Evolutionary conservation across 2,888 invertebrate species (phyloP).

Genomic region (Hemicrepidius hirtus): DNA sequence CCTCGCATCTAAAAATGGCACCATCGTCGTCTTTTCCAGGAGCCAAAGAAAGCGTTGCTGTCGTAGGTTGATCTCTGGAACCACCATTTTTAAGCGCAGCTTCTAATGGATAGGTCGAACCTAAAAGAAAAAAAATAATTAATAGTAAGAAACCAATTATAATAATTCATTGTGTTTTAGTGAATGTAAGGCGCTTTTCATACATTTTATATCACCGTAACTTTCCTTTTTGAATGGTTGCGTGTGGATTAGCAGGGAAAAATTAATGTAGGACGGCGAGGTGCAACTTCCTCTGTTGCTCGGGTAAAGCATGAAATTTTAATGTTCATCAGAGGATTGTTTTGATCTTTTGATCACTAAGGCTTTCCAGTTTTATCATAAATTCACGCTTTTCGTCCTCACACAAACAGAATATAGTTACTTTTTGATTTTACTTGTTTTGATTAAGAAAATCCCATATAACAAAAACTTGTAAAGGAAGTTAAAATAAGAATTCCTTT

Average conservation of each 20-base stretch:
- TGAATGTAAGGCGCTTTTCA: background rate
- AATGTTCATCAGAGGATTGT: conserved; percentile 32
- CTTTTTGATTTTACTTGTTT: background rate
- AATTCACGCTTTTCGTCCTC: background rate
- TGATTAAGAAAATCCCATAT: background rate
- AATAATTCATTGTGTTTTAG: background rate
- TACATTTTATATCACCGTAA: background rate
- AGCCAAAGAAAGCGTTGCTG: conserved; percentile 83
- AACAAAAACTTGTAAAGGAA: background rate
- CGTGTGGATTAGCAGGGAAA: conserved; percentile 21
- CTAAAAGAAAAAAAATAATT: conserved; percentile 66
- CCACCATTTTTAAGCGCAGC: conserved; percentile 82
- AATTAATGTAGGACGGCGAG: conserved; percentile 24
- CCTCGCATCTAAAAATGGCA: conserved; percentile 88
- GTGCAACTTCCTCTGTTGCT: conserved; percentile 9
- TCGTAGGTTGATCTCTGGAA: conserved; percentile 83
- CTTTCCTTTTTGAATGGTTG: conserved; percentile 18
- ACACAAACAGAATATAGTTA: conserved; percentile 5
- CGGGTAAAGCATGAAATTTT: conserved; percentile 20
- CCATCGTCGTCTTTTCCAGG: conserved; percentile 91
- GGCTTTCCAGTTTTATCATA: background rate
- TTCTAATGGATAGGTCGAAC: conserved; percentile 82
- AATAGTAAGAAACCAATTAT: background rate
- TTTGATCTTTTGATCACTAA: conserved; percentile 19
- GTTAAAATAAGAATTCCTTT: background rate